These are phyloP conservation scores for Tubulanus polymorphus DNA, from an alignment of 2,888 invertebrate genomes.

Conservation along the genomic window DNA sequence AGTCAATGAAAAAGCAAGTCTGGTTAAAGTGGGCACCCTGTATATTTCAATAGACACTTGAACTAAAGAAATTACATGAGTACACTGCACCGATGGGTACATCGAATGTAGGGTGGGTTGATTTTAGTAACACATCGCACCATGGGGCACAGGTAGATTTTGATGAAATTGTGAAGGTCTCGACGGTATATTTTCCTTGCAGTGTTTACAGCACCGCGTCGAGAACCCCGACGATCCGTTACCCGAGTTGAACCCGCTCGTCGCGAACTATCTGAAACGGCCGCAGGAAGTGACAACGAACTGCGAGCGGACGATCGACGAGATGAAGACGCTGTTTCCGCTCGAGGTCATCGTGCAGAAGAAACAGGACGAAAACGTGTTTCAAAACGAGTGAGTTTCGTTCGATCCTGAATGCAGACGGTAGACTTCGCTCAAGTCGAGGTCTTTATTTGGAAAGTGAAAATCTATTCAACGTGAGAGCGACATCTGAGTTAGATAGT, in stretches of 20 bases:
- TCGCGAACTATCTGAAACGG: slow-evolving; percentile 43
- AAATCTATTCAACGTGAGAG: no score
- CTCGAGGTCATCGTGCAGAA: slow-evolving; percentile 38
- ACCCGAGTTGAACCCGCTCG: slow-evolving; percentile 55
- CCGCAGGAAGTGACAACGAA: slow-evolving; percentile 36
- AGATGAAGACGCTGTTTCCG: slow-evolving; percentile 40
- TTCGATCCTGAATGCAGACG: background rate
- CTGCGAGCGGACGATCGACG: slow-evolving; percentile 34
- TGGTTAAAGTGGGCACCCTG: no score
- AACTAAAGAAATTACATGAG: no score
- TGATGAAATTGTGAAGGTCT: no score
- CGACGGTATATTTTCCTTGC: slow-evolving; percentile 13
- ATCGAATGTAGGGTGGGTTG: no score
- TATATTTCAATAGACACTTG: no score
- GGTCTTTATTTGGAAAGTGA: no score
- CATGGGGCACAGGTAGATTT: no score
- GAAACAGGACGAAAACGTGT: slow-evolving; percentile 38
- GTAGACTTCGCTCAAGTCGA: no score
- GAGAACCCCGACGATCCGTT: slow-evolving; percentile 61
- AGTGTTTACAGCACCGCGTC: slow-evolving; percentile 62
- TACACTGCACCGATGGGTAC: background rate
- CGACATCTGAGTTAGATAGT: no score
- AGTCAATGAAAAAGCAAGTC: no score
- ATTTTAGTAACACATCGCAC: no score
- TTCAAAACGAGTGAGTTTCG: slow-evolving; percentile 36